phyloP scores from a whole-genome alignment of 1,140 invertebrate genomes.

The Ips typographus region DNA sequence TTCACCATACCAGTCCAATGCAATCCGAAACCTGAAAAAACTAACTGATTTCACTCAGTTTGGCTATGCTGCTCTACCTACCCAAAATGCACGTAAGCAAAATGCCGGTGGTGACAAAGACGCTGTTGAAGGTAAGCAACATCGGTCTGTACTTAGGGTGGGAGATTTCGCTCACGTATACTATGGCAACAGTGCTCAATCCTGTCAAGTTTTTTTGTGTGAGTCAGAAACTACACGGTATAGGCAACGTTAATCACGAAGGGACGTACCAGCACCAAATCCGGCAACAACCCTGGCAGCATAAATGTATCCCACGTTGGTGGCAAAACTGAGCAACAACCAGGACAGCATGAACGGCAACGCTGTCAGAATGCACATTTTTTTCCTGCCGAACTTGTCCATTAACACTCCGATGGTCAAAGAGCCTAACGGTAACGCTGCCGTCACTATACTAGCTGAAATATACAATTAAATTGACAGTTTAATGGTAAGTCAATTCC shows the following conservation, averaged over 20 bases:
- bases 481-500: too few relatives aligned
- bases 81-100: constrained; percentile 55
- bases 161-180: constrained; percentile 62
- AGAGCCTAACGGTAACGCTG: constrained; percentile 58
- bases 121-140: constrained; percentile 60
- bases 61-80: constrained; percentile 17
- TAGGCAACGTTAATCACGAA: too few relatives aligned
- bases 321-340: constrained; percentile 55
- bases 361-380: constrained; percentile 57
- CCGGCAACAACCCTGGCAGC: constrained; percentile 56
- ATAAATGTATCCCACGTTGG: constrained; percentile 53
- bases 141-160: constrained; percentile 57
- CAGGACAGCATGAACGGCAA: constrained; percentile 62
- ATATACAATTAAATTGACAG: neutral
- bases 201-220: constrained; percentile 42
- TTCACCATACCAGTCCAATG: constrained; percentile 55
- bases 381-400: constrained; percentile 66
- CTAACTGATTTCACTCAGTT: too few relatives aligned
- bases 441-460: constrained; percentile 60
- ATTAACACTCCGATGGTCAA: constrained; percentile 59
- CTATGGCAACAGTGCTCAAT: constrained; percentile 55
- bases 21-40: constrained; percentile 50
- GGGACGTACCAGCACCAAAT: constrained; percentile 51
- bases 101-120: constrained; percentile 60
- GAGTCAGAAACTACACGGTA: neutral